Conservation (phyloP, 1,140 invertebrate genomes). For the Samia ricini region DNA sequence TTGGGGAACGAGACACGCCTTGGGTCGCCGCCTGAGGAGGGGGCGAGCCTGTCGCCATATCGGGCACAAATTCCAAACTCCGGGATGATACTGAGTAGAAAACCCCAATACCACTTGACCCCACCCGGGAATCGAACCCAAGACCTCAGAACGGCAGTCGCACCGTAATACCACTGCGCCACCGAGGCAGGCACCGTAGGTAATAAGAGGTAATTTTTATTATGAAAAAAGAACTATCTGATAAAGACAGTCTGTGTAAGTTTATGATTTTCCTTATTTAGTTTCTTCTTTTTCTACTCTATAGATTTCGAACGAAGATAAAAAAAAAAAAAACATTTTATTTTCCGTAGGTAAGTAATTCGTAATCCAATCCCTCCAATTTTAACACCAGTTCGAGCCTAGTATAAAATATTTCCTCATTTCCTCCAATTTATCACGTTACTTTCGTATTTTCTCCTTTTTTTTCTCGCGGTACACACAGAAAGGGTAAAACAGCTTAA, state of each 20-base stretch:
- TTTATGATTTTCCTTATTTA: neutral
- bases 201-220: too few relatives aligned
- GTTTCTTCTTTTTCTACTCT: neutral
- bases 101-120: too few relatives aligned
- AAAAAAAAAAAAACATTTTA: conserved; percentile 4
- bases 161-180: too few relatives aligned
- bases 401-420: conserved; percentile 8
- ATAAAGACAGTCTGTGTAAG: neutral
- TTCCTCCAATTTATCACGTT: conserved; percentile 8
- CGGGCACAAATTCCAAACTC: too few relatives aligned
- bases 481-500: conserved; percentile 8
- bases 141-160: too few relatives aligned
- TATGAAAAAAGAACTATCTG: neutral
- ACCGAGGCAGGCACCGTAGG: too few relatives aligned
- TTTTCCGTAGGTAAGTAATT: conserved; percentile 6
- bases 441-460: conserved; percentile 10
- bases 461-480: conserved; percentile 5
- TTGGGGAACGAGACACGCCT: too few relatives aligned
- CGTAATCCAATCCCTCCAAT: conserved; percentile 4
- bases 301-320: neutral
- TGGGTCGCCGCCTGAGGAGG: too few relatives aligned
- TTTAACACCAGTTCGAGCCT: conserved; percentile 1
- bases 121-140: too few relatives aligned
- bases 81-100: too few relatives aligned
- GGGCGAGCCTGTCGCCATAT: too few relatives aligned